Base-by-base conservation (phyloP, 2,888 invertebrate genomes). In the Oxytorus armatus region DNA sequence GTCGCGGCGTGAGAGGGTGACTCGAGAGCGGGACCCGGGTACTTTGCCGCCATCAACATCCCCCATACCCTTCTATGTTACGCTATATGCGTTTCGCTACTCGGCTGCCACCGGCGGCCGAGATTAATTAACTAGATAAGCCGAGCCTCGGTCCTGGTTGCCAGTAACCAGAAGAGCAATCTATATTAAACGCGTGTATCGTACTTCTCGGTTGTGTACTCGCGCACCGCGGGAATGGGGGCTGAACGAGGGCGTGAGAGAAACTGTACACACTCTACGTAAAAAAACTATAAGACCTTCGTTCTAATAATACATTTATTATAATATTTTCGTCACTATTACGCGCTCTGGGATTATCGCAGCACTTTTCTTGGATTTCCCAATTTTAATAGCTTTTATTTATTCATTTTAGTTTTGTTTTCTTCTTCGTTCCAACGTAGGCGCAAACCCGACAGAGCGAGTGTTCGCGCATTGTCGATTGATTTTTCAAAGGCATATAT, bases 61-160 rank as follows among this genome's bases (percentile, higher is more conserved):
- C 25, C 33, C 14, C 53, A 29, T 33, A 18, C 39, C 36, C 68
- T 33, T 39, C 33, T 57, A 29, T n/a, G n/a, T n/a, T 18, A 49
- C 14, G 25, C 57, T 53, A 25, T 39, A 36, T 36, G 29, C 33
- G 49, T 68, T 75, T 80, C 75, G 76, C 82, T 81, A 79, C 82
- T 84, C 79, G 74, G 82, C 78, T 80, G 80, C 80, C 79, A 86
- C 85, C 89, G 86, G 85, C 86, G 86, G 87, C 86, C 86, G 86
- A 90, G 91, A 91, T 91, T 91, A 91, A 91, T 91, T 91, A 91
- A 90, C 88, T 87, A 88, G 91, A 91, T 91, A 90, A 88, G 88
- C 79, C 72, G 61, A 65, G 39, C 61, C 53, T 42, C 55, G 59
- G 70, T 25, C 42, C 73, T 73, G 51, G 79, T 79, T 75, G 75